These are phyloP conservation scores for Sceloporus undulatus DNA, from an alignment of 2,113 vertebrate species.

Conservation along the genomic window DNA sequence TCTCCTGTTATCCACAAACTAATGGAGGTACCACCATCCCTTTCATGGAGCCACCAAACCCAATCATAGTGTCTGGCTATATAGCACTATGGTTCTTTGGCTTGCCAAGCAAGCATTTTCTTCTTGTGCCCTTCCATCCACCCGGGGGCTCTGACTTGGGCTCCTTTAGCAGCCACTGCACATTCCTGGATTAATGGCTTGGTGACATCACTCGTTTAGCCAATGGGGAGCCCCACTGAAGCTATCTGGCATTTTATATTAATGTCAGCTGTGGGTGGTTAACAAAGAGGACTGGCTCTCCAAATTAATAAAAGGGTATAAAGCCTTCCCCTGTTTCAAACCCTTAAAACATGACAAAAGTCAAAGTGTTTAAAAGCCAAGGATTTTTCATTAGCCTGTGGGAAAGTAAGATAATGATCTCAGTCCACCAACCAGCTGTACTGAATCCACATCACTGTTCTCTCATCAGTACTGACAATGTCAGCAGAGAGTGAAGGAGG, in stretches of 20 bases:
- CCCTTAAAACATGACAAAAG: not conserved
- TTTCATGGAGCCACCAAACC: not conserved
- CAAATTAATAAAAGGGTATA: slow-evolving; percentile 13
- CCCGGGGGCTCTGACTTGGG: not conserved
- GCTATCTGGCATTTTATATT: slow-evolving; percentile 6
- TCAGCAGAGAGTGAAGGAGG: not conserved
- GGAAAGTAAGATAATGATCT: slow-evolving; percentile 31
- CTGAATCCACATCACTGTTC: slow-evolving; percentile 28
- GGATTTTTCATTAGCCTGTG: slow-evolving; percentile 17
- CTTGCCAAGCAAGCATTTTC: not conserved
- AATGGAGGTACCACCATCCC: not conserved
- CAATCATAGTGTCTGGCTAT: not conserved
- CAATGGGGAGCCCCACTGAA: slow-evolving; percentile 14
- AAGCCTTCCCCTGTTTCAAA: slow-evolving; percentile 15
- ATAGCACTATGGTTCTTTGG: not conserved
- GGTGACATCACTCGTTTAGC: not conserved
- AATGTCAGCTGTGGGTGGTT: slow-evolving; percentile 9
- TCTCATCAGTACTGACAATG: not conserved
- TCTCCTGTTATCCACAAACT: not conserved
- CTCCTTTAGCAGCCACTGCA: slow-evolving; percentile 5
- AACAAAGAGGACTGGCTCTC: slow-evolving; percentile 9
- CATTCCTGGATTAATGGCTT: slow-evolving; percentile 1
- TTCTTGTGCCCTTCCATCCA: not conserved
- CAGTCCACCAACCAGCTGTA: not conserved
- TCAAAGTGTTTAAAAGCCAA: slow-evolving; percentile 26